A percentile compares a stretch with the other conserved stretches of the same genome.
Conservation (phyloP, 37 sponge, comb jelly and placozoan species). For the Oscarella lobularis region DNA sequence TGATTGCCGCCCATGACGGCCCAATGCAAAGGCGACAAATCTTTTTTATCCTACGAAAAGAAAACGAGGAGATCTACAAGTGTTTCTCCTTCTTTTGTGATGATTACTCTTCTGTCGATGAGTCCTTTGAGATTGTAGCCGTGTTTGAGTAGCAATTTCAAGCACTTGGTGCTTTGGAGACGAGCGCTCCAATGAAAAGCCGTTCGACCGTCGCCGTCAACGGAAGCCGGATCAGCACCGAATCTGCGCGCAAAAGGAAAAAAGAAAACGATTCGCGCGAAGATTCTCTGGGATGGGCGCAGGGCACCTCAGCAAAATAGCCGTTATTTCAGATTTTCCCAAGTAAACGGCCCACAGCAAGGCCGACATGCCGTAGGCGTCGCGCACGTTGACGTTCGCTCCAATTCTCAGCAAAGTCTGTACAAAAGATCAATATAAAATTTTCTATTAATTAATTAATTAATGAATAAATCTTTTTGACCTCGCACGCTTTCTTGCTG, state of each 20-base stretch:
- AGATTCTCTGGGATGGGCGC: too few relatives aligned
- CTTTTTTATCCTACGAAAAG: conserved; percentile 36
- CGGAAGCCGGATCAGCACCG: conserved; percentile 23
- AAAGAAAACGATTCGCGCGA: too few relatives aligned
- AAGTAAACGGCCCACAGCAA: conserved; percentile 65
- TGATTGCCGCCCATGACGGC: conserved; percentile 73
- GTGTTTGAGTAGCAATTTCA: conserved; percentile 41
- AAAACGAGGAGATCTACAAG: neutral
- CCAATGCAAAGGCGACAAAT: conserved; percentile 64
- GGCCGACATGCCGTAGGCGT: conserved; percentile 34
- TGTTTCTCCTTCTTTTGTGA: neutral
- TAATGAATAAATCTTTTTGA: neutral
- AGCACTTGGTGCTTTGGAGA: conserved; percentile 43
- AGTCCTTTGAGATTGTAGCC: too few relatives aligned
- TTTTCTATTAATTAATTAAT: neutral
- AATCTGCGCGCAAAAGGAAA: conserved; percentile 11
- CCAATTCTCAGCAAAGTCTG: conserved; percentile 28
- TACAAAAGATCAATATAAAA: neutral
- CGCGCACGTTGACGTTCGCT: conserved; percentile 39
- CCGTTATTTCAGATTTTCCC: conserved; percentile 38
- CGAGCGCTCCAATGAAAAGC: conserved; percentile 62
- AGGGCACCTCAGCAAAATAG: conserved; percentile 40
- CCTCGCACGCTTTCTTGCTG: conserved; percentile 61
- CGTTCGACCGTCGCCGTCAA: conserved; percentile 41
- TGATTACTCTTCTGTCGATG: too few relatives aligned